Base-by-base conservation (phyloP, 2,888 invertebrate species). In the Cartodere bifasciata region DNA sequence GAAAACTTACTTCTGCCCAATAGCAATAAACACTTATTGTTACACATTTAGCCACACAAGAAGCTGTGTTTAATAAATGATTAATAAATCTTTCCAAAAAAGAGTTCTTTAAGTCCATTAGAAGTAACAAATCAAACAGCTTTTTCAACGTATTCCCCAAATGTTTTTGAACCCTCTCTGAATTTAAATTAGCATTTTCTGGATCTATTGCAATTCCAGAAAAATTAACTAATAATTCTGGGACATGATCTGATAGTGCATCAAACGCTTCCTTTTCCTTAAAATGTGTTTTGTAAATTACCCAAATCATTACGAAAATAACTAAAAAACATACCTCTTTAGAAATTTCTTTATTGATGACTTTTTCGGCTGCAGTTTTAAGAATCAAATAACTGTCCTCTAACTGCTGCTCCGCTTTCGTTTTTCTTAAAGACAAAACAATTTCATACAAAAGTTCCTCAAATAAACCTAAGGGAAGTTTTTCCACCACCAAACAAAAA, bases 1-100 rank as follows among this genome's bases (percentile, higher is more conserved):
- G n/a, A n/a, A n/a, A n/a, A 21, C 23, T 44, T 45, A 57, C 56
- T 47, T 60, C 58, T 11, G 53, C 55, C 59, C 59, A 60, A 25
- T 41, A 31, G 39, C 51, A 51, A 37, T 43, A 60, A 3, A 56
- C 49, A 38, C 53, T 42, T 9, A 60, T 23, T 9, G 58, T 52
- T 16, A 60, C 45, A 28, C 43, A 45, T 34, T 45, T 46, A 28
- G 52, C 34, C 17, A 58, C 31, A 6, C 36, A 37, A 29, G 41
- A 42, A 16, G 48, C 42, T 3, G 47, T 39, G 16, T 37, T 31
- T 4, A 55, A 31, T 6, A 56, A 17, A 29, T 44, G 35, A 22
- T 46, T 37, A 13, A 50, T 35, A 23, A 56, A 44, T 34, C 39
- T 40, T 24, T 33, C 37, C 25, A 49, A 38, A 12, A 29, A 32